These are phyloP conservation scores for Nibea coibor DNA, from an alignment of 2,113 vertebrate genomes.

Conservation along the genomic window DNA sequence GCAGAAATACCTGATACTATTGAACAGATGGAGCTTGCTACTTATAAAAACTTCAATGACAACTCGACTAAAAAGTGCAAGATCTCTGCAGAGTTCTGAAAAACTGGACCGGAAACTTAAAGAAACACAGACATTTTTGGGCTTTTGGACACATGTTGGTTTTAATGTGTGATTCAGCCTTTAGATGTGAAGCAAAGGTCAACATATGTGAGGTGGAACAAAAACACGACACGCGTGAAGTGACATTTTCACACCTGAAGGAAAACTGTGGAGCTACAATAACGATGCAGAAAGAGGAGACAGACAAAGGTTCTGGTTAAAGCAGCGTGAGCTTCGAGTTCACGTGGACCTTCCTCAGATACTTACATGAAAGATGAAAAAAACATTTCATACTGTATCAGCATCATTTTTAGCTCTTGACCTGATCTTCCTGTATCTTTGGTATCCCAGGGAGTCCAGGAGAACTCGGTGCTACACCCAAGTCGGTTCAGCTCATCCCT, in stretches of 20 bases:
- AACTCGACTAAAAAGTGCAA: background rate
- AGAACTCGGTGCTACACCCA: slow-evolving; percentile 45
- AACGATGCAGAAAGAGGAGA: background rate
- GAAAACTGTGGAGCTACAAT: background rate
- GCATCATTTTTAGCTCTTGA: slow-evolving; percentile 21
- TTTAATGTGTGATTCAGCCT: background rate
- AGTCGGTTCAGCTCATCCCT: slow-evolving; percentile 43
- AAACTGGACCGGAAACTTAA: background rate
- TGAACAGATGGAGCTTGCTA: background rate
- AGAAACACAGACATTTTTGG: background rate
- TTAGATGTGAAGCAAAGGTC: background rate
- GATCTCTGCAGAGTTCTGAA: background rate
- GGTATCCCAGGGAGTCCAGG: slow-evolving; percentile 38
- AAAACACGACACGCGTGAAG: background rate
- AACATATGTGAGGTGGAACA: background rate
- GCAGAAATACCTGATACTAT: background rate
- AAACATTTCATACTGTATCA: slow-evolving; percentile 22
- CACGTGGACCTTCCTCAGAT: background rate
- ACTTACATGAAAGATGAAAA: slow-evolving; percentile 7
- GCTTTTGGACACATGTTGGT: background rate
- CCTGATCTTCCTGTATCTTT: slow-evolving; percentile 17
- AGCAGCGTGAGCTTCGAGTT: background rate
- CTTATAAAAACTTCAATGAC: background rate
- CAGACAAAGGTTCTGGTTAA: too few relatives aligned
- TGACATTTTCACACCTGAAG: background rate